phyloP scores from a whole-genome alignment of 2,113 vertebrate genomes.

The Chloroceryle aenea region DNA sequence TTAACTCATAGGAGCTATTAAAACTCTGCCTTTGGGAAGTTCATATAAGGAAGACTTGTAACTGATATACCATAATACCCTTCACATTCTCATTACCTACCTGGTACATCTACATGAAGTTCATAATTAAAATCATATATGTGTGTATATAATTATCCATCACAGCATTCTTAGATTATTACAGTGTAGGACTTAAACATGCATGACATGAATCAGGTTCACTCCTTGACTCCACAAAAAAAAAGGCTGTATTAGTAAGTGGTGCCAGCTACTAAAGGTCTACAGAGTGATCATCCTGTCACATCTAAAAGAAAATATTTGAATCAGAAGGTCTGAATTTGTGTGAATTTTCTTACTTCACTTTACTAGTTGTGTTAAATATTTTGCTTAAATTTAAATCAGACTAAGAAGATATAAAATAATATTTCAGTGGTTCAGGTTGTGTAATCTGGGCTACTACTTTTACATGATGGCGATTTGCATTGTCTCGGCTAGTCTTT shows the following conservation, averaged over 20 bases:
- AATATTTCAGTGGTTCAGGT: not conserved
- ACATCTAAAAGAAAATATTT: not conserved
- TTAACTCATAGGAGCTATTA: not conserved
- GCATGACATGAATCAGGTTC: not conserved
- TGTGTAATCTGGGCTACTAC: not conserved
- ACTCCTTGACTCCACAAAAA: not conserved
- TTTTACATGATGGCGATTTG: not conserved
- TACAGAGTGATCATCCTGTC: not conserved
- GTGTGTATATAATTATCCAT: not conserved
- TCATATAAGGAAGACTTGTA: not conserved
- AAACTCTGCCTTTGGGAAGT: not conserved
- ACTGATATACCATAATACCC: too few relatives aligned
- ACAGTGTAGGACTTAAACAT: not conserved
- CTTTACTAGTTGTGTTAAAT: not conserved
- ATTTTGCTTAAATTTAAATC: slow-evolving; percentile 2
- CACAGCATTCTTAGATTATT: not conserved
- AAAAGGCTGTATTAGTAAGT: not conserved
- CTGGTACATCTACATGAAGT: not conserved
- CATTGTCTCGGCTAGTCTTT: not conserved
- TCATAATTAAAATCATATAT: not conserved
- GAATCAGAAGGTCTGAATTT: not conserved
- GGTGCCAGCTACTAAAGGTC: not conserved
- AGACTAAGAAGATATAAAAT: not conserved
- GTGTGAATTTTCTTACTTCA: not conserved
- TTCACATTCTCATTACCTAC: not conserved